phyloP scores from a whole-genome alignment of 2,113 vertebrate species.

The Pelvicachromis taeniatus region DNA sequence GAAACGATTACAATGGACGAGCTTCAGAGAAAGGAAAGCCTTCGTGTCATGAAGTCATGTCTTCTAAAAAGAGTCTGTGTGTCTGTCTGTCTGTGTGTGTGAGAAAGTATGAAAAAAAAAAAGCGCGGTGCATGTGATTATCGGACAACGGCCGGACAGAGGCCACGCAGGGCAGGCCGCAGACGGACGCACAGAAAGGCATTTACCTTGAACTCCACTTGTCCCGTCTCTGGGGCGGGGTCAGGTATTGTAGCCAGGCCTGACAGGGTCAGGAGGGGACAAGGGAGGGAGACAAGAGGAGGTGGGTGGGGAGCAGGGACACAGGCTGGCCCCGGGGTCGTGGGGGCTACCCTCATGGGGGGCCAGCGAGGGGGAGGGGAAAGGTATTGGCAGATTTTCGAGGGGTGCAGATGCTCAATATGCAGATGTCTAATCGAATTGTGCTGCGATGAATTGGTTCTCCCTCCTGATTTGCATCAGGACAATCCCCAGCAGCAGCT shows the following conservation, averaged over 20 bases:
- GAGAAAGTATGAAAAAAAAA: constrained; percentile 30
- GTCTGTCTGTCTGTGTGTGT: constrained; percentile 22
- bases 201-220: constrained; percentile 77
- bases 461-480: constrained; percentile 70
- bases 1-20: constrained; percentile 17
- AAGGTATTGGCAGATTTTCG: constrained; percentile 67
- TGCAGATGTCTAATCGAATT: constrained; percentile 79
- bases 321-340: constrained; percentile 55
- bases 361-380: constrained; percentile 31
- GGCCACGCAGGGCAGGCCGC: constrained; percentile 26
- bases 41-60: constrained; percentile 8
- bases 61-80: not conserved
- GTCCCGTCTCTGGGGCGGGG: constrained; percentile 60
- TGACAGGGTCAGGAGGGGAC: constrained; percentile 63
- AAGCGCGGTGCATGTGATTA: constrained; percentile 65
- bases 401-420: constrained; percentile 78
- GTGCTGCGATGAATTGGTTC: constrained; percentile 68
- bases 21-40: constrained; percentile 24
- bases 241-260: constrained; percentile 60
- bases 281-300: constrained; percentile 24
- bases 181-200: constrained; percentile 51
- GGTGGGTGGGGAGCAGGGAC: constrained; percentile 25
- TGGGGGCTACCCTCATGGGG: constrained; percentile 50
- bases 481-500: constrained; percentile 66
- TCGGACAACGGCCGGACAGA: constrained; percentile 13